Base-by-base conservation (phyloP, 35 echinoderm and acorn worm genomes). In the Amphiura filiformis region DNA sequence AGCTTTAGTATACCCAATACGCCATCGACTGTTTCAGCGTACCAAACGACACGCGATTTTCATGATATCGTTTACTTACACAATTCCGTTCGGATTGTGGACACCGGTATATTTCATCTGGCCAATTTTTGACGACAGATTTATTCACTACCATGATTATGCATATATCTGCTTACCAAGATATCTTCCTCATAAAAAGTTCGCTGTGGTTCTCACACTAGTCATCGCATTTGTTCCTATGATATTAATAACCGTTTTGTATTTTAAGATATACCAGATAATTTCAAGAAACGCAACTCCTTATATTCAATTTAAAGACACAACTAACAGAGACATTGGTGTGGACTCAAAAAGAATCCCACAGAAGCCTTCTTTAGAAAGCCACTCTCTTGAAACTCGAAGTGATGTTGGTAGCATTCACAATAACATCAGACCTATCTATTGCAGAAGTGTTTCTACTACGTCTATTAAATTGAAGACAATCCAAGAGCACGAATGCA, bases 1-100 rank as follows among this genome's bases (percentile, higher is more conserved):
- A n/a, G 81, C 88, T 39, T 38, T 90, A 32, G 56, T 35, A 34
- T 23, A 90, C 31, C 88, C 88, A 28, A 39, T 90, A 49, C 30
- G 32, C 9, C 88, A 90, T 26, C 37, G 82, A 1, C 81, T 39
- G n/a, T 40, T 37, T 40, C 49, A 82, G 80, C 40, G 80, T 22
- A 52, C 76, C 3, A 13, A 38, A 23, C 41, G 41, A 17, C 88
- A 81, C 52, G 88, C 88, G 1, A 52, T 39, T 23, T 40, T 34
- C 37, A 76, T 84, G 65, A 83, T 90, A 30, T 9, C 36, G 3
- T 39, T 81, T 22, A 76, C 80, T 17, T 90, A 90, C 41, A n/a
- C 76, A 22, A 38, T 84, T 22, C 88, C 88, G 26, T 34, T 90
- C 2, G 0, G 18, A 0, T 31, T 90, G 26, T 90, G 88, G 88